Evolutionary conservation across 92 coral and sea anemone genomes (phyloP), one percentile per base, ranked within the genome.

Genomic region (Meandrina meandrites): DNA sequence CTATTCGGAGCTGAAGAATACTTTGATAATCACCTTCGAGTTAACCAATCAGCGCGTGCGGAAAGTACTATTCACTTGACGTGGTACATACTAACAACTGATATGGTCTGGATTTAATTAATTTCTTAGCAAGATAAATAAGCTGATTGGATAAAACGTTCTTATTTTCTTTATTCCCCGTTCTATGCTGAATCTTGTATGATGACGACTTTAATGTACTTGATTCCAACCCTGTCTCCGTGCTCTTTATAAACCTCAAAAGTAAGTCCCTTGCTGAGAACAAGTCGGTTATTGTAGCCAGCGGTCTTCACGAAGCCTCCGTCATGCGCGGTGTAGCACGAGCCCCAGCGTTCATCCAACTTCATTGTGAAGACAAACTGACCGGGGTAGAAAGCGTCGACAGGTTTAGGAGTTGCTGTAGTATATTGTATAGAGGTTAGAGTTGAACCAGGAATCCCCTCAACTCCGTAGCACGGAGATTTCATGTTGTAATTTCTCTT

Each of bases 271-370:
- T 84, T 79, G 56, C 81, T 72, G 57, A 89, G 78, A 74, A 78
- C 69, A 32, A 89, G 81, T 42, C 75, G 89, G 48, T 75, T 69
- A 32, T 53, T 60, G 81, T 89, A 89, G 66, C 70, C 64, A 81
- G 77, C 81, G 67, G 74, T 78, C 58, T 56, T 79, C 54, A 72
- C 80, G 76, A 58, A 89, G 17, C 92, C 92, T 10, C 85, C 86
- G 86, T 85, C 89, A 67, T 89, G 92, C 79, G 89, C 50, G 24
- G 90, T 87, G 90, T 80, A 87, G 78, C 90, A 87, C 13, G 85
- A 79, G 5, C 85, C 90, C 90, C 90, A 87, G 76, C 81, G 86
- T 48, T 80, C 86, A 73, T 24, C 48, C 68, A 86, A 67, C 64
- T 84, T 89, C 13, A 89, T 48, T 3, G 81, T 89, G 66, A 64